Evolutionary conservation across 2,797 vertebrate species (phyloP).

Genomic region (Carcharodon carcharias): DNA sequence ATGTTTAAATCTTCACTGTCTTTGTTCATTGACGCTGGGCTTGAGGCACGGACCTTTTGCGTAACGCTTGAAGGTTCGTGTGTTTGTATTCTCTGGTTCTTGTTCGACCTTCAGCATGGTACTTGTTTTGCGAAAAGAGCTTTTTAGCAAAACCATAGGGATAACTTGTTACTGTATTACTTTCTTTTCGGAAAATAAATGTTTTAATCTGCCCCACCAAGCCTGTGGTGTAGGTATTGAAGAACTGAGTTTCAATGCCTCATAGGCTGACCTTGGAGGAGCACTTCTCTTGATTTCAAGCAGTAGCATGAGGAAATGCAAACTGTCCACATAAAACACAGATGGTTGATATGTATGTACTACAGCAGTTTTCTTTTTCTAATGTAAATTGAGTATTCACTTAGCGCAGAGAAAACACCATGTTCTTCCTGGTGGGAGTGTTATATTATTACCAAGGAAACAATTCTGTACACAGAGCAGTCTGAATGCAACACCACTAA

Average conservation of each 20-base stretch:
- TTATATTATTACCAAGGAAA: not conserved
- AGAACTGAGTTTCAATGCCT: not conserved
- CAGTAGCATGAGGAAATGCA: not conserved
- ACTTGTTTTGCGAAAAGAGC: not conserved
- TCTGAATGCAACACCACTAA: not conserved
- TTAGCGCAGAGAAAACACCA: not conserved
- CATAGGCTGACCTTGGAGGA: not conserved
- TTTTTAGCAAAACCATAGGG: not conserved
- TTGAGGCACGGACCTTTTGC: not conserved
- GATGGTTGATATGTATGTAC: not conserved
- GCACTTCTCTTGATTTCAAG: not conserved
- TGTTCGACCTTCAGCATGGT: not conserved
- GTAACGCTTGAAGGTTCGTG: not conserved
- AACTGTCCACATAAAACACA: not conserved
- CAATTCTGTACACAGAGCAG: not conserved
- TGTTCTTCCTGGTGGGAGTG: not conserved
- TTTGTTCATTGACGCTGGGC: not conserved
- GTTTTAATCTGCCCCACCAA: not conserved
- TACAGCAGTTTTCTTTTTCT: not conserved
- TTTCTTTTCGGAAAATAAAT: not conserved
- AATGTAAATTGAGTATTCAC: slow-evolving; percentile 11
- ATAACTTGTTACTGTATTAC: not conserved
- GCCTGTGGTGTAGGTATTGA: not conserved
- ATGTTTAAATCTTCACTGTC: not conserved
- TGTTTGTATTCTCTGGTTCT: not conserved